Percentiles rank a stretch among this genome's conserved stretches.
Conservation (phyloP, 2,113 vertebrate genomes). For the Benitochromis conjunctus region DNA sequence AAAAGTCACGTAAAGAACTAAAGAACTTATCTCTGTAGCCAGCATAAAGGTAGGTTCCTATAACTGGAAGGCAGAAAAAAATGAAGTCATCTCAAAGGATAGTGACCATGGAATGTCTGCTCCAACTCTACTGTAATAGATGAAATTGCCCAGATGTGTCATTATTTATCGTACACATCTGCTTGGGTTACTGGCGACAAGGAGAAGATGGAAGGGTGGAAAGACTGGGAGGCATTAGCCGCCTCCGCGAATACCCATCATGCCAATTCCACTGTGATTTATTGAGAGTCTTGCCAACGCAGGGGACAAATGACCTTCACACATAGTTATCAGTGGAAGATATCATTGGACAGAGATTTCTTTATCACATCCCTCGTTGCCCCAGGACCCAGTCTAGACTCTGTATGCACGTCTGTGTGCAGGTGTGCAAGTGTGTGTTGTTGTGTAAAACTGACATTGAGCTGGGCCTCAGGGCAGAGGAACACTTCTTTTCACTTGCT, state of each 20-base stretch:
- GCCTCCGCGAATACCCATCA: slow-evolving; percentile 71
- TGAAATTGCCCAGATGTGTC: slow-evolving; percentile 60
- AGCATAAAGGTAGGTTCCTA: not conserved
- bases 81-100: slow-evolving; percentile 1
- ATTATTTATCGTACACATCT: slow-evolving; percentile 71
- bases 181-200: slow-evolving; percentile 33
- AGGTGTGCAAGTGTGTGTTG: slow-evolving; percentile 33
- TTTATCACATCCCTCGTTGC: slow-evolving; percentile 39
- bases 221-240: slow-evolving; percentile 44
- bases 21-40: not conserved
- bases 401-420: slow-evolving; percentile 15
- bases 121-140: slow-evolving; percentile 52
- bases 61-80: not conserved
- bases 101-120: slow-evolving; percentile 13
- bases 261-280: slow-evolving; percentile 73
- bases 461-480: slow-evolving; percentile 35
- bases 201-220: slow-evolving; percentile 26
- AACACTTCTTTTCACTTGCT: not conserved
- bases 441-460: slow-evolving; percentile 62
- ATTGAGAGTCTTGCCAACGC: slow-evolving; percentile 53
- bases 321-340: slow-evolving; percentile 68
- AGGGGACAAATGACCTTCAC: slow-evolving; percentile 73
- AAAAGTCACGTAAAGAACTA: not conserved
- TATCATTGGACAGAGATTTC: slow-evolving; percentile 64
- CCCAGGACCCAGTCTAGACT: slow-evolving; percentile 16